Evolutionary conservation across 2,888 invertebrate species (phyloP), one percentile per base, ranked within the genome.

Genomic region (Aporophyla nigra): DNA sequence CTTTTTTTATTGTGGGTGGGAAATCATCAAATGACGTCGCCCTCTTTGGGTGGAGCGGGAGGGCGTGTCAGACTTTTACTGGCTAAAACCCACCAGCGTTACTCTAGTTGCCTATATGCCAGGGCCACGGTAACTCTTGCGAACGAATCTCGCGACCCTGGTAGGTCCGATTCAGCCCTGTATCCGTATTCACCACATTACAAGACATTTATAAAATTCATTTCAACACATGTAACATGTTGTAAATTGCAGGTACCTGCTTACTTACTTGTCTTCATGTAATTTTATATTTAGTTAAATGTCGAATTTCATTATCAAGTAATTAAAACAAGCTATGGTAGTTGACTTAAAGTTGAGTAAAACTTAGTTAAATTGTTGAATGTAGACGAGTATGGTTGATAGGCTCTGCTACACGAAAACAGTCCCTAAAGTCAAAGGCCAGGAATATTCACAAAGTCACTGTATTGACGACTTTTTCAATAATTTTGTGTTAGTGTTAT

Each of bases 261-360:
- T 14, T 33, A 19, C 21, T 14, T 33, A 51, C 16, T 54, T 54
- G 53, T 56, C 54, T 24, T 74, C 43, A 33, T 54, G 71, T 73
- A 58, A 51, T 24, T 40, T 40, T n/a, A 51, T 51, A 21, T 58
- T 58, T 74, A 49, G 74, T 24, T 73, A 33, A 72, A 56, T 58
- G 24, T 71, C 21, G 7, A 16, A 71, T 43, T 43, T n/a, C n/a
- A 71, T 53, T 53, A 43, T 71, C 43, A 33, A 46, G n/a, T 49
- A 49, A 51, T 21, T 21, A 16, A 40, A 51, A 14, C 40, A 58
- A 12, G 58, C 58, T 73, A 40, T 21, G 14, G 33, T 51, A 74
- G 74, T 74, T 73, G 16, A 40, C 19, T 40, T 49, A 24, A 46
- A 56, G 14, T 74, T 72, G 19, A 73, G 54, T 72, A 40, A 58